Evolutionary conservation across 1,140 invertebrate genomes (phyloP).

Genomic region (Battus philenor): DNA sequence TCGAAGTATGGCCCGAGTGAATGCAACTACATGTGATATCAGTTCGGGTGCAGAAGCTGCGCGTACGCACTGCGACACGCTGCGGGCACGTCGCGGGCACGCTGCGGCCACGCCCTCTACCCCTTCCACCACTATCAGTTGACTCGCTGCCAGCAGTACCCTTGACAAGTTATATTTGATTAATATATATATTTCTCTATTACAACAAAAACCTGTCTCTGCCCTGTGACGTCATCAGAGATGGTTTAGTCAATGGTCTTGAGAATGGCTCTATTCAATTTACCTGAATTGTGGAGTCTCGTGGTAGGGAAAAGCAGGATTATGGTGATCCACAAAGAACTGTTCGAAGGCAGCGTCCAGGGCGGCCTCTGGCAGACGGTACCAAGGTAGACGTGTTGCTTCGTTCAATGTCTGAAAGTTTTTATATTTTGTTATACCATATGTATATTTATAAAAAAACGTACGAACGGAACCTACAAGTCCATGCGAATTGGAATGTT

Average conservation of each 20-base stretch:
- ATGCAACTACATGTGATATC: conserved; percentile 22
- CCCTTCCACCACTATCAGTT: conserved; percentile 14
- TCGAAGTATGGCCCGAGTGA: conserved; percentile 23
- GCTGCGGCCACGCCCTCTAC: not conserved
- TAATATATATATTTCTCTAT: too few species aligned
- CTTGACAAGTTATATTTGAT: too few species aligned
- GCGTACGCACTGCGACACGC: conserved; percentile 37
- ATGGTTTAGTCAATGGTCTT: too few species aligned
- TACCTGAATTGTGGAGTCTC: conserved; percentile 45
- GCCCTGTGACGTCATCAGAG: too few species aligned
- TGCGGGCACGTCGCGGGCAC: conserved; percentile 16
- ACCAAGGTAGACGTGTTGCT: conserved; percentile 42
- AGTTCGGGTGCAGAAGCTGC: conserved; percentile 34
- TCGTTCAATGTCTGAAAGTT: conserved; percentile 26
- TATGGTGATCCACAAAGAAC: conserved; percentile 45
- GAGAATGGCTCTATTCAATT: too few species aligned
- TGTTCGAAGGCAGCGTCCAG: conserved; percentile 35
- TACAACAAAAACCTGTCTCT: too few species aligned
- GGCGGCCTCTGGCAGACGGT: conserved; percentile 30
- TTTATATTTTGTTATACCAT: too few species aligned
- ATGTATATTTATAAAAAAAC: too few species aligned
- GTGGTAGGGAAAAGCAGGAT: conserved; percentile 37
- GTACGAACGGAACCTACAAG: too few species aligned
- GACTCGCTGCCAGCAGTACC: conserved; percentile 28
- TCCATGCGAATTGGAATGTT: too few species aligned